A percentile compares a stretch with the other conserved stretches of the same genome.
Evolutionary conservation across 2,888 invertebrate species (phyloP).

Genomic region (Rhingia campestris): DNA sequence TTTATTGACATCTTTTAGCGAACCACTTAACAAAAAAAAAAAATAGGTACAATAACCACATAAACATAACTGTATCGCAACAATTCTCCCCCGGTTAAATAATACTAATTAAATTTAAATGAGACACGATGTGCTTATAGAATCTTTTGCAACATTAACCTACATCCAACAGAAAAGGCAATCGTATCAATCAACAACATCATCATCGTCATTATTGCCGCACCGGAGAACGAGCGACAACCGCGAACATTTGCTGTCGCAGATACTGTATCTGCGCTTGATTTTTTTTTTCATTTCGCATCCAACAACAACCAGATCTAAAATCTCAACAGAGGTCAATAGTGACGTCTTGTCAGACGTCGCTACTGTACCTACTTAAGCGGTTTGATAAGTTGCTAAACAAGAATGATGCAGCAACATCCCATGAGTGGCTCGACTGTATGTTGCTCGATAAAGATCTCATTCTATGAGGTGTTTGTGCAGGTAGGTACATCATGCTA

Average conservation of each 20-base stretch:
- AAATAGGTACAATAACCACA: background rate
- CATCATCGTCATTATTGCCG: background rate
- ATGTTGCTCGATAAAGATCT: slow-evolving; percentile 50
- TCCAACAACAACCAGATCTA: background rate
- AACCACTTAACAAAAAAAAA: slow-evolving; percentile 2
- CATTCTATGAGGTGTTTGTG: slow-evolving; percentile 50
- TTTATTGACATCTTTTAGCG: background rate
- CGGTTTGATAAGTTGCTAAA: slow-evolving; percentile 64
- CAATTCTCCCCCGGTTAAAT: slow-evolving; percentile 48
- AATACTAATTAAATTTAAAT: slow-evolving; percentile 67
- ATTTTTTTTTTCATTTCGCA: background rate
- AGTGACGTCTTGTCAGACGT: slow-evolving; percentile 50
- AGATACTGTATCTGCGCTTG: slow-evolving; percentile 14
- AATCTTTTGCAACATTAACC: slow-evolving; percentile 57
- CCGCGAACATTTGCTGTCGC: slow-evolving; percentile 27
- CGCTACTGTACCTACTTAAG: slow-evolving; percentile 56
- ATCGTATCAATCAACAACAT: slow-evolving; percentile 49
- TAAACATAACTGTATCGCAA: slow-evolving; percentile 4
- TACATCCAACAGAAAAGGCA: slow-evolving; percentile 59
- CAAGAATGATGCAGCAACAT: slow-evolving; percentile 70
- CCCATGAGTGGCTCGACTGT: slow-evolving; percentile 21
- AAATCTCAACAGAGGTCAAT: slow-evolving; percentile 46
- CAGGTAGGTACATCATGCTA: background rate
- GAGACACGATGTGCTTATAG: slow-evolving; percentile 11
- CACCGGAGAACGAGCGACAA: slow-evolving; percentile 4